Evolutionary conservation across 1,140 invertebrate species (phyloP), one percentile per base, ranked within the genome.

Genomic region (Plodia interpunctella): DNA sequence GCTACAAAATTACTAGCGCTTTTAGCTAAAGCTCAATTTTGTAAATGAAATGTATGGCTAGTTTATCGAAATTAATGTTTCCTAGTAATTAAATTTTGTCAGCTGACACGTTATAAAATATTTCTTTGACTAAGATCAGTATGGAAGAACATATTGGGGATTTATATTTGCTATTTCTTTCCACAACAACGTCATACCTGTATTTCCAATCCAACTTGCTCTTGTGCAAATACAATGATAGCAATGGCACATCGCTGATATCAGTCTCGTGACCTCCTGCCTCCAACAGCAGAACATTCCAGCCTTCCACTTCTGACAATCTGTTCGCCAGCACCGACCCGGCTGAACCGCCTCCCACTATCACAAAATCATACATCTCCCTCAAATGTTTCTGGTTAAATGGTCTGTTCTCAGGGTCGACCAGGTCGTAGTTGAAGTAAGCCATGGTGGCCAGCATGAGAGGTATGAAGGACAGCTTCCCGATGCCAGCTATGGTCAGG

Each of bases 151-250:
- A n/a, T n/a, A n/a, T n/a, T n/a, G n/a, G n/a, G n/a, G n/a, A n/a
- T n/a, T n/a, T n/a, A n/a, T n/a, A n/a, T n/a, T n/a, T n/a, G n/a
- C n/a, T n/a, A n/a, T n/a, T n/a, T n/a, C n/a, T 1, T n/a, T 44
- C 38, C 10, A 44, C 5, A 2, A 58, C 30, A 38, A 59, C n/a
- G 38, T 57, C 63, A 70, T 74, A 94, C 90, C 94, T 92, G 82
- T 97, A 98, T 74, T 96, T 95, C 98, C 97, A 99, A 85, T 98
- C 97, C 65, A 97, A 68, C 87, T 96, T 95, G 72, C 96, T 97
- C 63, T 96, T 96, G 80, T 98, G 97, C 50, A 98, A 90, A 73
- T 96, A 97, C 3, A 97, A 83, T 15, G 96, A 97, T 0, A 97
- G 84, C 49, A 96, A 91, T 0, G 96, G 96, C 6, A 97, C 96